A percentile compares a stretch with the other conserved stretches of the same genome.
phyloP scores from a whole-genome alignment of 2,797 vertebrate genomes.

The Silurus lanzhouensis region DNA sequence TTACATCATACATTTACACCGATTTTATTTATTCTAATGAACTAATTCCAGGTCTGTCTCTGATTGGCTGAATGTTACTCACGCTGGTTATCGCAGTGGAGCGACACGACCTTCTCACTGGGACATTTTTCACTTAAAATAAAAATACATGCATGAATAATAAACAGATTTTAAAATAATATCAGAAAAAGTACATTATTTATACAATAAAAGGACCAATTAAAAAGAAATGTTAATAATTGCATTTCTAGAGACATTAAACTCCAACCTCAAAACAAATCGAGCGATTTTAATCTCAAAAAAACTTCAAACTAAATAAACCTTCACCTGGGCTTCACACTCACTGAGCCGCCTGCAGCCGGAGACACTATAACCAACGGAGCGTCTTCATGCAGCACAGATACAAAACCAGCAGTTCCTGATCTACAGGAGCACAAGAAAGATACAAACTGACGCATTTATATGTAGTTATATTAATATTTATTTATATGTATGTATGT shows the following conservation, averaged over 20 bases:
- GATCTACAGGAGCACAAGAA: conserved; percentile 63
- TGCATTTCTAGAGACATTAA: too few species aligned
- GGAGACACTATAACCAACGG: conserved; percentile 74
- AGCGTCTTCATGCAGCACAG: conserved; percentile 64
- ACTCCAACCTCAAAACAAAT: too few species aligned
- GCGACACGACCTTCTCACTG: conserved; percentile 69
- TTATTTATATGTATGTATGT: too few species aligned
- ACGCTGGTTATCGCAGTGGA: conserved; percentile 83
- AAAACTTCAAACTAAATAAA: not conserved
- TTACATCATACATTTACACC: not conserved
- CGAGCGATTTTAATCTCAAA: too few species aligned
- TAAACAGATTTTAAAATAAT: conserved; percentile 25
- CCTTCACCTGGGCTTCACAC: conserved; percentile 75
- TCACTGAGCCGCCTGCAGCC: conserved; percentile 66
- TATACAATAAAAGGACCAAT: not conserved
- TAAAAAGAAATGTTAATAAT: not conserved
- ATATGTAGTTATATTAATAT: too few species aligned
- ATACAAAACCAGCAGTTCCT: conserved; percentile 60
- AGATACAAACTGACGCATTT: not conserved
- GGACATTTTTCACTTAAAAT: conserved; percentile 78
- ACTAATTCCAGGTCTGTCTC: not conserved
- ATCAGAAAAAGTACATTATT: too few species aligned
- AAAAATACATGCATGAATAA: not conserved
- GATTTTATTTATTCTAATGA: not conserved
- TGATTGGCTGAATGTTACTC: conserved; percentile 59